Evolutionary conservation across 2,797 vertebrate genomes (phyloP), one percentile per base, ranked within the genome.

Genomic region (Danio jaintianensis): DNA sequence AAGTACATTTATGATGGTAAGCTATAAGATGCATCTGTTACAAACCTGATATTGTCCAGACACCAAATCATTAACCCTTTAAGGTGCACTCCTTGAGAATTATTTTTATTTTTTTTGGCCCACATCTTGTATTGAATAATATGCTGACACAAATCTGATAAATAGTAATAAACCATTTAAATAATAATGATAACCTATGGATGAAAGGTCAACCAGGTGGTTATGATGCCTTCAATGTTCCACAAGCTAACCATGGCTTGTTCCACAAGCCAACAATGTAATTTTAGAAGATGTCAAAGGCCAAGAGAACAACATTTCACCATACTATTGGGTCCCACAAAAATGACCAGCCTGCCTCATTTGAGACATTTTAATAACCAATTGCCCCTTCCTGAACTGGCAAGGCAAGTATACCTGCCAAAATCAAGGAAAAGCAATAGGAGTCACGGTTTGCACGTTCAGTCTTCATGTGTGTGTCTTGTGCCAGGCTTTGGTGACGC

Each of bases 341-440:
- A 88, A 85, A 82, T 78, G 71, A 83, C 77, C 70, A 22, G 58
- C 22, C 52, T 10, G 45, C 77, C 42, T 84, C 59, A n/a, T 81
- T 85, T 79, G 62, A 83, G 80, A 81, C 74, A 85, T 67, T 85
- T 88, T 84, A 48, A 79, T 85, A 82, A 79, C 55, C 83, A 87
- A 81, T 83, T 87, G 79, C 79, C 45, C 80, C 71, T 82, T 82
- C 83, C 80, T 86, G 12, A 87, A 80, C 55, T 22, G 58, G 73
- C 61, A 18, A 66, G 64, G 73, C 22, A 42, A 79, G 16, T n/a
- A 6, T 70, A 78, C 82, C 78, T 42, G 69, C 59, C 75, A 82
- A 82, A 29, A 59, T 20, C 18, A 56, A 55, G 47, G 20, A 63
- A 56, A 73, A 75, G 76, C 80, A 56, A 75, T 64, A 66, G 6